A percentile compares a stretch with the other conserved stretches of the same genome.
phyloP scores from a whole-genome alignment of 2,113 vertebrate species.

The Australoheros scitulus region DNA sequence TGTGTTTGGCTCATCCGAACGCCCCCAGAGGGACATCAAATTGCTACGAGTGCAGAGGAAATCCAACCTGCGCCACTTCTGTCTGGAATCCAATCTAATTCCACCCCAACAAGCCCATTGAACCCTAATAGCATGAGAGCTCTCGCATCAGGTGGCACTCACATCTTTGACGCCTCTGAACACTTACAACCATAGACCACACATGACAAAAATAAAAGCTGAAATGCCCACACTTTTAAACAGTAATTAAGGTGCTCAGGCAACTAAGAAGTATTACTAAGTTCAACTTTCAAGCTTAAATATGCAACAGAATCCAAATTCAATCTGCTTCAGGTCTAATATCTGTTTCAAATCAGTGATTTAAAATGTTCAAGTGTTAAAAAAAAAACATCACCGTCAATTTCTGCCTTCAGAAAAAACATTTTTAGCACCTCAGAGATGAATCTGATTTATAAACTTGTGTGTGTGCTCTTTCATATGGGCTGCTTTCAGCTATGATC shows the following conservation, averaged over 20 bases:
- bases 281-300: not conserved
- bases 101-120: constrained; percentile 39
- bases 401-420: not conserved
- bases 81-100: constrained; percentile 58
- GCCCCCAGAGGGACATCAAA: constrained; percentile 46
- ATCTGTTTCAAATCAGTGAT: not conserved
- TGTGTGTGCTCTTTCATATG: fast-evolving
- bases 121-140: constrained; percentile 28
- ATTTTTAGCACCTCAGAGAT: not conserved
- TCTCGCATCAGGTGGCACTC: constrained; percentile 42
- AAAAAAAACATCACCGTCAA: not conserved
- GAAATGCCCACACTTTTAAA: not conserved
- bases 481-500: not conserved
- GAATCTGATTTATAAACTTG: not conserved
- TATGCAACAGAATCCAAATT: not conserved
- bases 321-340: not conserved
- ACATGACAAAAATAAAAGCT: not conserved
- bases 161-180: not conserved
- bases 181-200: not conserved
- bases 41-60: constrained; percentile 47
- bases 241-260: not conserved
- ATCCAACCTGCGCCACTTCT: constrained; percentile 41
- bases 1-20: constrained; percentile 52
- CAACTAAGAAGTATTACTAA: not conserved
- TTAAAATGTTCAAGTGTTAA: not conserved